Conservation (phyloP, 2,888 invertebrate genomes). For the Leptinotarsa tumamoca region DNA sequence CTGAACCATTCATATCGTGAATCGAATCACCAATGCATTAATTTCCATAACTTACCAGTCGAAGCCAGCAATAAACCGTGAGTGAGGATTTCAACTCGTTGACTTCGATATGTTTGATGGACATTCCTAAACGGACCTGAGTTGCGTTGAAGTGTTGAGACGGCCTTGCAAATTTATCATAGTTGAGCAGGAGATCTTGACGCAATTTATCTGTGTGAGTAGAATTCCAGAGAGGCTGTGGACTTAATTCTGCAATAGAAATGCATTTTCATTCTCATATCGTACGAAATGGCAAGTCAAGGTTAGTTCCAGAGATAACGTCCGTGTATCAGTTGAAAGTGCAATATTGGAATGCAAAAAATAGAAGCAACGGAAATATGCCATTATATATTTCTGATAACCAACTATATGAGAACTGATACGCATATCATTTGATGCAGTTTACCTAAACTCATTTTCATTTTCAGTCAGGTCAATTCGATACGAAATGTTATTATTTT, state of each 20-base stretch:
- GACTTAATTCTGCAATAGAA: constrained; percentile 56
- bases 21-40: no score
- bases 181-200: constrained; percentile 70
- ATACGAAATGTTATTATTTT: no score
- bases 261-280: not conserved
- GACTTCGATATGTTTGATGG: constrained; percentile 75
- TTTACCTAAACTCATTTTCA: no score
- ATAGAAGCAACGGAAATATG: no score
- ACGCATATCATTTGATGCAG: no score
- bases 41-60: constrained; percentile 69
- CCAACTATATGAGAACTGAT: no score
- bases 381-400: no score
- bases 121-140: constrained; percentile 69
- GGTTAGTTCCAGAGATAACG: not conserved
- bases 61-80: constrained; percentile 72
- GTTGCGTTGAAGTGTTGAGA: constrained; percentile 69
- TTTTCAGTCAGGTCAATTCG: no score
- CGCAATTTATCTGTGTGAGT: constrained; percentile 71
- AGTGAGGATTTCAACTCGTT: constrained; percentile 74
- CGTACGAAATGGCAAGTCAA: constrained; percentile 9
- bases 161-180: constrained; percentile 71
- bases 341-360: not conserved
- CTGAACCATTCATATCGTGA: no score
- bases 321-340: not conserved
- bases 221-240: constrained; percentile 69